phyloP scores from a whole-genome alignment of 1,140 invertebrate genomes.

The Megalonaias nervosa region DNA sequence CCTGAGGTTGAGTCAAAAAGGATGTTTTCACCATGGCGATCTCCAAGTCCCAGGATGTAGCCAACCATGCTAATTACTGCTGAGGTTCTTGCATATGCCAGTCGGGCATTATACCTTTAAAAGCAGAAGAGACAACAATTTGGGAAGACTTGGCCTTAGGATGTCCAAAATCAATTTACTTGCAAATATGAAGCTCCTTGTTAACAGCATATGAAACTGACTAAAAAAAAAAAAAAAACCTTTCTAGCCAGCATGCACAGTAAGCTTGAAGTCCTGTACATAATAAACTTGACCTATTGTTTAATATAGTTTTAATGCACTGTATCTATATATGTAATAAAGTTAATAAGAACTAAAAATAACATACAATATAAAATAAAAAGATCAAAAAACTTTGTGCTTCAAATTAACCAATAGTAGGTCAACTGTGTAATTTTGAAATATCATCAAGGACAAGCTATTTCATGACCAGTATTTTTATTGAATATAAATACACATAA shows the following conservation, averaged over 20 bases:
- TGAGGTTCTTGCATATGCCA: constrained; percentile 89
- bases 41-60: constrained; percentile 96
- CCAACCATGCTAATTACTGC: constrained; percentile 99
- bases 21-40: constrained; percentile 98
- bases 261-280: too few relatives aligned
- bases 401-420: too few relatives aligned
- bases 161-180: not conserved
- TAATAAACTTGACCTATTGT: too few relatives aligned
- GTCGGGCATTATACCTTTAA: constrained; percentile 78
- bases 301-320: too few relatives aligned
- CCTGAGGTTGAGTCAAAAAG: constrained; percentile 92
- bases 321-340: too few relatives aligned
- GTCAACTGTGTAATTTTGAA: too few relatives aligned
- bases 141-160: not conserved
- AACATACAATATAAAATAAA: too few relatives aligned
- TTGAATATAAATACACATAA: too few relatives aligned
- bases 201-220: not conserved
- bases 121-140: not conserved
- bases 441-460: too few relatives aligned
- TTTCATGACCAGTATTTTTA: too few relatives aligned
- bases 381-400: too few relatives aligned
- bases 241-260: not conserved
- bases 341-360: too few relatives aligned
- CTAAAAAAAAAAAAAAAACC: not conserved
- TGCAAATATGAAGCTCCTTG: not conserved